Conservation (phyloP, 2,797 vertebrate species). For the Syngnathus rostellatus region DNA sequence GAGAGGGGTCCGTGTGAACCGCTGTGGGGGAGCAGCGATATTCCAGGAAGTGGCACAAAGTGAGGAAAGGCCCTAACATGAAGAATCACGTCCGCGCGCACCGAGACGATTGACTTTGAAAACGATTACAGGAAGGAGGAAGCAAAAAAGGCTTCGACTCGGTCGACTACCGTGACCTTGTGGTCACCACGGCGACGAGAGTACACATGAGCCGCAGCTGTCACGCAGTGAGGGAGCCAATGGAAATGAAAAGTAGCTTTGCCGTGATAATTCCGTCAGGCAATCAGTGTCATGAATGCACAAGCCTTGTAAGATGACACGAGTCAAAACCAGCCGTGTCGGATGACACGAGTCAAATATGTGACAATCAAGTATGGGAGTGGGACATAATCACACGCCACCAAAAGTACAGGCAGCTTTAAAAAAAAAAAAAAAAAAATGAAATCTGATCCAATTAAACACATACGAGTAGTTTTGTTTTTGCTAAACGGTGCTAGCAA, state of each 20-base stretch:
- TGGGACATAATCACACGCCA: too few relatives aligned
- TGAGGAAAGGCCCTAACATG: background rate
- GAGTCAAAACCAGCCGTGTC: background rate
- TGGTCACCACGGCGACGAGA: background rate
- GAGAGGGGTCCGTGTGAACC: background rate
- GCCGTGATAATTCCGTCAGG: background rate
- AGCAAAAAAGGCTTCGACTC: background rate
- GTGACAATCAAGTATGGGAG: background rate
- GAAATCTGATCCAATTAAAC: too few relatives aligned
- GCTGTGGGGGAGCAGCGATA: background rate
- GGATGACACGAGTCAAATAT: background rate
- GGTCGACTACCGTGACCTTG: background rate
- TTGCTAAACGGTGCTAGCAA: background rate
- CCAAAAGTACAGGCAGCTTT: too few relatives aligned
- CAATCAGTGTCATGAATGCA: background rate
- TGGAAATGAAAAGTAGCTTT: background rate
- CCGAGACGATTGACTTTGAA: background rate
- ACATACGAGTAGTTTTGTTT: background rate
- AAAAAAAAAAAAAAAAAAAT: too few relatives aligned
- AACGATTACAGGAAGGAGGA: background rate
- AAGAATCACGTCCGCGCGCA: background rate
- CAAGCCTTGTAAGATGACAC: background rate
- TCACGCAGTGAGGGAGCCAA: background rate
- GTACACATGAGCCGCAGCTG: conserved; percentile 1
- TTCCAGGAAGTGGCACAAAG: background rate